Evolutionary conservation across 2,797 vertebrate species (phyloP), one percentile per base, ranked within the genome.

Genomic region (Microctenopoma lineatum): DNA sequence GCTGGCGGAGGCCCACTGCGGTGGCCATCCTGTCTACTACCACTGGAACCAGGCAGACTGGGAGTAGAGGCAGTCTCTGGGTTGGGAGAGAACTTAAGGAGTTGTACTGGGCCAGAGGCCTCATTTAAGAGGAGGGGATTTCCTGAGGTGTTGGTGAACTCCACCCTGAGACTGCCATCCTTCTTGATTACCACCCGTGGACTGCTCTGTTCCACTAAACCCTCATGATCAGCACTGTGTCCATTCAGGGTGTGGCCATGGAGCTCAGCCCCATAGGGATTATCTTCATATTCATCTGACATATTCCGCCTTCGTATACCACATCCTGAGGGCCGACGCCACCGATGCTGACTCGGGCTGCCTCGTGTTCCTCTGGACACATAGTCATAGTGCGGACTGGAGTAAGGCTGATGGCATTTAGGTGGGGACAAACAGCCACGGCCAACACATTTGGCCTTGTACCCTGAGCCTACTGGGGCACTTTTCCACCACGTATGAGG

Each of bases 111-210:
- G 14, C 94, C 96, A 1, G 89, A 84, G 5, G 93, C 89, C 38
- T 93, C 94, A 9, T 94, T 94, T 0, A 92, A 75, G 0, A 92
- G 86, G 42, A 92, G 88, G 4, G 90, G 77, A 70, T 86, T 92
- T 47, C 85, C 93, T 0, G 89, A 86, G 16, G 90, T 92, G 71
- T 94, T 97, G 77, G 97, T 97, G 88, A 98, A 98, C 89, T 98
- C 96, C 0, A 98, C 97, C 72, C 96, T 90, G 58, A 98, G 90
- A 51, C 94, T 96, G 11, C 96, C 95, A 0, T 98, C 97, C 81
- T 98, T 91, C 80, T 95, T 97, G 89, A 98, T 98, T 64, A 97
- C 95, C 87, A 98, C 97, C 73, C 95, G 89, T 0, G 97, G 97
- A 80, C 97, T 98, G 78, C 90, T 94, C 44, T 94, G 94, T 72